Conservation (phyloP, 92 coral and sea anemone genomes). For the Zoanthus sansibaricus region DNA sequence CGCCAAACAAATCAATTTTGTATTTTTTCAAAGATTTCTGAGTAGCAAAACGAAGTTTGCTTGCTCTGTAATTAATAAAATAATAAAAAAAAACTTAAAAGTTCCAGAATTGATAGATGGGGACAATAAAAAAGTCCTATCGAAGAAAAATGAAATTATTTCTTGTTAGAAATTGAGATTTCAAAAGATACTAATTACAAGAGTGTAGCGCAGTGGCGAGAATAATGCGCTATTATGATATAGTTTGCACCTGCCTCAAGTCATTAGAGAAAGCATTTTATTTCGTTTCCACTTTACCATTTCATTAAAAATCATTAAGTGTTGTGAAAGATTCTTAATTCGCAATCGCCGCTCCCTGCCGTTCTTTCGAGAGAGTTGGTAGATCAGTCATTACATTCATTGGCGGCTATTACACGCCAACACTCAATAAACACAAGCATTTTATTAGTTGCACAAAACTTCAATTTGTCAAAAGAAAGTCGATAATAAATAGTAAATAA, state of each 20-base stretch:
- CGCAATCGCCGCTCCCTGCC: slow-evolving; percentile 61
- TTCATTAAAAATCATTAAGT: slow-evolving; percentile 75
- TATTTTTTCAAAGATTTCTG: slow-evolving; percentile 5
- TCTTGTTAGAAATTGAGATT: slow-evolving; percentile 59
- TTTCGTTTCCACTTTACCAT: slow-evolving; percentile 63
- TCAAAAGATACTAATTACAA: slow-evolving; percentile 62
- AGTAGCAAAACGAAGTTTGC: slow-evolving; percentile 30
- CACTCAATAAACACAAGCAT: slow-evolving; percentile 44
- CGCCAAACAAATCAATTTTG: slow-evolving; percentile 18
- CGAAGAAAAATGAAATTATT: slow-evolving; percentile 58
- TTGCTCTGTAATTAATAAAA: background rate
- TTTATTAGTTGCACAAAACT: slow-evolving; percentile 48
- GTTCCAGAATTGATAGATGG: slow-evolving; percentile 44
- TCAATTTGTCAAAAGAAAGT: slow-evolving; percentile 52
- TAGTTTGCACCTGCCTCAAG: slow-evolving; percentile 58
- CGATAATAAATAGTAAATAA: slow-evolving; percentile 50
- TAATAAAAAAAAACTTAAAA: slow-evolving; percentile 10
- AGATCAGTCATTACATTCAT: slow-evolving; percentile 55
- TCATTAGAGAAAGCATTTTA: slow-evolving; percentile 59
- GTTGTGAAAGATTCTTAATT: slow-evolving; percentile 63
- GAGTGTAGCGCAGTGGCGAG: slow-evolving; percentile 28
- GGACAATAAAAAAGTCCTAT: slow-evolving; percentile 57
- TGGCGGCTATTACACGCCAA: slow-evolving; percentile 41
- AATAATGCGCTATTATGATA: slow-evolving; percentile 46
- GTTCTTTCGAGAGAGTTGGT: slow-evolving; percentile 63